Evolutionary conservation across 2,797 vertebrate genomes (phyloP).

Genomic region (Tachyglossus aculeatus): DNA sequence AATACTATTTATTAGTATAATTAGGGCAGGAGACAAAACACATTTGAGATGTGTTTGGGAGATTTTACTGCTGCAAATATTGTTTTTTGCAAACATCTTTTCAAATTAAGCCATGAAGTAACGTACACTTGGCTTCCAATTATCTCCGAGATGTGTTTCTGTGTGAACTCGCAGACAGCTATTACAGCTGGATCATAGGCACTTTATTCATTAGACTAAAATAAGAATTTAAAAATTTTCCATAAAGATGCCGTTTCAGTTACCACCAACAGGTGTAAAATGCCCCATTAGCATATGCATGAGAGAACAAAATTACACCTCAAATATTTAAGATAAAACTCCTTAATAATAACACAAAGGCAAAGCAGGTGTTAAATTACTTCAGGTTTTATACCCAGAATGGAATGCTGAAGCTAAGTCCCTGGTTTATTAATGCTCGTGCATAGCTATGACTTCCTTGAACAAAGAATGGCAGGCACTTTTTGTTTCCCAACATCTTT

Average conservation of each 20-base stretch:
- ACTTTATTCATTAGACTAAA: constrained; percentile 16
- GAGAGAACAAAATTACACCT: constrained; percentile 36
- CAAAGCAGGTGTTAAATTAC: constrained; percentile 58
- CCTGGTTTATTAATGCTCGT: not conserved
- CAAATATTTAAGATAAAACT: constrained; percentile 56
- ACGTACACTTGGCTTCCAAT: not conserved
- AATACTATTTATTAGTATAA: constrained; percentile 26
- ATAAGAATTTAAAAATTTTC: constrained; percentile 42
- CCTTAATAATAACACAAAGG: constrained; percentile 42
- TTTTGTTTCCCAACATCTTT: constrained; percentile 27
- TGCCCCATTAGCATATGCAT: constrained; percentile 40
- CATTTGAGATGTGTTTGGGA: not conserved
- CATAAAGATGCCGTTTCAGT: constrained; percentile 29
- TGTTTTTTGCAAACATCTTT: constrained; percentile 19
- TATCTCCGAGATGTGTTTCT: not conserved
- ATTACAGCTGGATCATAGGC: not conserved
- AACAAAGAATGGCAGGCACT: constrained; percentile 4
- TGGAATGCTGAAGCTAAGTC: constrained; percentile 2
- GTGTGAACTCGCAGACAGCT: not conserved
- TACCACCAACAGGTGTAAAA: constrained; percentile 48
- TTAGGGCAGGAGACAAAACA: constrained; percentile 12
- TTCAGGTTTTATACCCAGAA: not conserved
- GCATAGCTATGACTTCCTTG: constrained; percentile 21
- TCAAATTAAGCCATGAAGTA: constrained; percentile 2
- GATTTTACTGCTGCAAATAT: not conserved